phyloP scores from a whole-genome alignment of 2,888 invertebrate genomes.

The Bellardia bayeri region DNA sequence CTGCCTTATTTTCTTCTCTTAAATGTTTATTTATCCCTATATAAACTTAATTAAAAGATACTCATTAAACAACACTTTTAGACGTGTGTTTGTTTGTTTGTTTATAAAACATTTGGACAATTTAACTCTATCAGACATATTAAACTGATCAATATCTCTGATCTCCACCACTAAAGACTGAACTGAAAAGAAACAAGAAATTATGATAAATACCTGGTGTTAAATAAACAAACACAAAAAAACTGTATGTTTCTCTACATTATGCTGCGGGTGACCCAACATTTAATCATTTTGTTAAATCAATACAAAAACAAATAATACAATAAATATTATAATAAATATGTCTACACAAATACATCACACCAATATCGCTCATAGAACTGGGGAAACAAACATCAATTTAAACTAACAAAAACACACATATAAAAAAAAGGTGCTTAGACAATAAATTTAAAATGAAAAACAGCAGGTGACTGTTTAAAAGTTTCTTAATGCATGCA shows the following conservation, averaged over 20 bases:
- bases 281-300: conserved; percentile 72
- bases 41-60: conserved; percentile 50
- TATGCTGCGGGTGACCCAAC: conserved; percentile 72
- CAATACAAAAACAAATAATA: conserved; percentile 51
- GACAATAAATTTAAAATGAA: conserved; percentile 60
- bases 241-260: conserved; percentile 31
- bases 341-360: conserved; percentile 34
- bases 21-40: background rate
- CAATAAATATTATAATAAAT: conserved; percentile 60
- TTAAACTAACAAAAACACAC: background rate
- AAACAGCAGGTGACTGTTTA: conserved; percentile 70
- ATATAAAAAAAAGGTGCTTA: conserved; percentile 19
- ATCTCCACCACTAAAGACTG: conserved; percentile 7
- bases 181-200: background rate
- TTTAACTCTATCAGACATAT: conserved; percentile 52
- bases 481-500: conserved; percentile 38
- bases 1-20: background rate
- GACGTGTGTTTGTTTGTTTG: background rate
- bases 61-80: conserved; percentile 31
- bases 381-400: conserved; percentile 13
- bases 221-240: conserved; percentile 61
- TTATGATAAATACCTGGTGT: conserved; percentile 69
- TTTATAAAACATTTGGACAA: conserved; percentile 54
- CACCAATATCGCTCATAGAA: background rate
- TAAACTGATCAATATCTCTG: conserved; percentile 62